Conservation (phyloP, 2,797 vertebrate genomes). For the Ceyx erithaca region DNA sequence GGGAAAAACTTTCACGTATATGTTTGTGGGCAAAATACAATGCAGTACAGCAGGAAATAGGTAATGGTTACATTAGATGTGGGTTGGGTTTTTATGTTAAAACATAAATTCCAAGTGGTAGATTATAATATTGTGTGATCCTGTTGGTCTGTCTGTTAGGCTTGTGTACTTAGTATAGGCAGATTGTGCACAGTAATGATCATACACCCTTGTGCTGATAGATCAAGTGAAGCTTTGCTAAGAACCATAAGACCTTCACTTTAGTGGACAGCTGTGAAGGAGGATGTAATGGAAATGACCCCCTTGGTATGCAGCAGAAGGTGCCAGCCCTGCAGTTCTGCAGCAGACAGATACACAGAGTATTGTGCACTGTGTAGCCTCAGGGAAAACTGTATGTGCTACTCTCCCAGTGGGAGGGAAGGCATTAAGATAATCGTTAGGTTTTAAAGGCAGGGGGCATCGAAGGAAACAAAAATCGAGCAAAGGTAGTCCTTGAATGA, state of each 20-base stretch:
- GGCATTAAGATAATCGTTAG: conserved; percentile 47
- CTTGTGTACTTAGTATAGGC: background rate
- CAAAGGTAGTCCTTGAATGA: conserved; percentile 42
- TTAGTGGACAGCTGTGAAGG: background rate
- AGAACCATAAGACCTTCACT: background rate
- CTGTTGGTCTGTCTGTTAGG: background rate
- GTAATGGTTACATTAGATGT: background rate
- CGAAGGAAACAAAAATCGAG: conserved; percentile 45
- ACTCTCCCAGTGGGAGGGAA: conserved; percentile 35
- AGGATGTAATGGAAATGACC: conserved; percentile 24
- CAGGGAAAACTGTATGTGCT: background rate
- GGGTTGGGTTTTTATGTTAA: background rate
- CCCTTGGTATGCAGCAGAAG: conserved; percentile 9
- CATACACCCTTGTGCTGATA: background rate
- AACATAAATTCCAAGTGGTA: background rate
- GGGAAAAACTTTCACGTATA: background rate
- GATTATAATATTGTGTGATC: background rate
- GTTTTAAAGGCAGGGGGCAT: conserved; percentile 31
- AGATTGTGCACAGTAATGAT: background rate
- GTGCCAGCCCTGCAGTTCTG: conserved; percentile 4
- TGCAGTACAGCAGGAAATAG: background rate
- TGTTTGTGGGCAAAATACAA: background rate
- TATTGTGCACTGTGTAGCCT: conserved; percentile 8
- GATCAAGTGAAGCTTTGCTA: background rate
- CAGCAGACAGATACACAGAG: conserved; percentile 9